Evolutionary conservation across 35 echinoderm and acorn worm species (phyloP).

Genomic region (Strongylocentrotus purpuratus): DNA sequence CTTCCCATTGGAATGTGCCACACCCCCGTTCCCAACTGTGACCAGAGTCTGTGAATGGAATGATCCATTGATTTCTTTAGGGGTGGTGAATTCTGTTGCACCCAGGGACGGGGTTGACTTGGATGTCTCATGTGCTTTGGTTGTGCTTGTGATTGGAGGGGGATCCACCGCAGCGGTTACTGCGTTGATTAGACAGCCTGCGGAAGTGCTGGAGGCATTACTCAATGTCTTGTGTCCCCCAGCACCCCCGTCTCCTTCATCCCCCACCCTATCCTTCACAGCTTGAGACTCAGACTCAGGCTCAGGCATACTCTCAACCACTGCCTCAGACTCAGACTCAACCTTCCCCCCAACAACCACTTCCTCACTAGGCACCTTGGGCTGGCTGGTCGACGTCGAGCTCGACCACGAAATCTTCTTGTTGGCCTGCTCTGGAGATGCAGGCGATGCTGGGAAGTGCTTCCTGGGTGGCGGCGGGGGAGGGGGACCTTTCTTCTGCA

Average conservation of each 20-base stretch:
- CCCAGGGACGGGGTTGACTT: conserved; percentile 33
- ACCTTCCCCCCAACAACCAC: conserved; percentile 9
- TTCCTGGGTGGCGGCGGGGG: conserved; percentile 84
- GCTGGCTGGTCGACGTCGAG: not conserved
- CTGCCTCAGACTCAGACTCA: conserved; percentile 43
- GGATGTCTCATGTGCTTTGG: conserved; percentile 46
- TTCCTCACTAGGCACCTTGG: conserved; percentile 43
- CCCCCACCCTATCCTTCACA: not conserved
- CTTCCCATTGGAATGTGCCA: conserved; percentile 37
- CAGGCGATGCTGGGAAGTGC: conserved; percentile 57
- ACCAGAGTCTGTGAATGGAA: conserved; percentile 41
- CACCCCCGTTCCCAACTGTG: conserved; percentile 28
- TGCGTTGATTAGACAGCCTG: conserved; percentile 31
- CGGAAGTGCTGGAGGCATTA: conserved; percentile 5
- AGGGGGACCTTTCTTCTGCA: conserved; percentile 67
- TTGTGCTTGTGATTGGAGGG: conserved; percentile 22
- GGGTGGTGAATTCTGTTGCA: not conserved
- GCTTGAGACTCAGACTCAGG: conserved; percentile 51
- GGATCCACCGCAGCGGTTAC: conserved; percentile 19
- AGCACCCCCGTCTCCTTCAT: not conserved
- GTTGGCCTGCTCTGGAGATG: not conserved
- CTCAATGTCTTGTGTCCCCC: not conserved
- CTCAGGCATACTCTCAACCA: conserved; percentile 46
- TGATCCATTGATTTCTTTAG: conserved; percentile 45
- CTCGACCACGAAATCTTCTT: not conserved